phyloP scores from a whole-genome alignment of 2,113 vertebrate genomes.

The Rhinoderma darwinii region DNA sequence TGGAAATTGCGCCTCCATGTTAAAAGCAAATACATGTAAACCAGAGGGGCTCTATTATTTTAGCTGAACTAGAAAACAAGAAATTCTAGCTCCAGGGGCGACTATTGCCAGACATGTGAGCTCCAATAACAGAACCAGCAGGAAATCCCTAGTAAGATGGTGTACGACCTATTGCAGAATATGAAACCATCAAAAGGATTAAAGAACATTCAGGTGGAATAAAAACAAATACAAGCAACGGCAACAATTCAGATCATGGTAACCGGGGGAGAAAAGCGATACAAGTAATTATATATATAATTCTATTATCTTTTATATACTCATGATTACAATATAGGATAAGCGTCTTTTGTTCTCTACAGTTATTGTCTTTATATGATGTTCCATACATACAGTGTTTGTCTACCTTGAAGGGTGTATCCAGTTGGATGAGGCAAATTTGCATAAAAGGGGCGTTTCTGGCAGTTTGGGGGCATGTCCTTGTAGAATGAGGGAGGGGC shows the following conservation, averaged over 20 bases:
- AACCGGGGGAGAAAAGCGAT: neutral
- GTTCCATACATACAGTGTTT: too few relatives aligned
- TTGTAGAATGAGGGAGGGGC: too few relatives aligned
- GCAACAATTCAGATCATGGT: neutral
- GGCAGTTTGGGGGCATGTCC: too few relatives aligned
- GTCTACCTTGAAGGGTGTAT: too few relatives aligned
- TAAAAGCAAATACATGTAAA: neutral
- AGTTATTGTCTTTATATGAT: too few relatives aligned
- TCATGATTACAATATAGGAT: too few relatives aligned
- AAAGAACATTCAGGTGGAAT: neutral
- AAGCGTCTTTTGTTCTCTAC: too few relatives aligned
- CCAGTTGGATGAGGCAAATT: too few relatives aligned
- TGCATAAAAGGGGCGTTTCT: too few relatives aligned
- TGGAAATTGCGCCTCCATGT: neutral
- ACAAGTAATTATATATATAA: too few relatives aligned
- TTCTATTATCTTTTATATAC: too few relatives aligned
- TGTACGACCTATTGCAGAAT: neutral
- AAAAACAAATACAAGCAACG: neutral
- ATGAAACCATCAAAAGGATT: neutral
- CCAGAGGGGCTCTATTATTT: neutral
- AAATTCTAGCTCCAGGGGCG: neutral
- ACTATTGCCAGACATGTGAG: neutral
- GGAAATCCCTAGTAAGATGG: slow-evolving; percentile 1
- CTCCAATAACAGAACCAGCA: neutral
- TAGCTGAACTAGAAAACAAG: neutral